A percentile compares a stretch with the other conserved stretches of the same genome.
phyloP scores from a whole-genome alignment of 2,888 invertebrate genomes.

The Anoncus sp. region DNA sequence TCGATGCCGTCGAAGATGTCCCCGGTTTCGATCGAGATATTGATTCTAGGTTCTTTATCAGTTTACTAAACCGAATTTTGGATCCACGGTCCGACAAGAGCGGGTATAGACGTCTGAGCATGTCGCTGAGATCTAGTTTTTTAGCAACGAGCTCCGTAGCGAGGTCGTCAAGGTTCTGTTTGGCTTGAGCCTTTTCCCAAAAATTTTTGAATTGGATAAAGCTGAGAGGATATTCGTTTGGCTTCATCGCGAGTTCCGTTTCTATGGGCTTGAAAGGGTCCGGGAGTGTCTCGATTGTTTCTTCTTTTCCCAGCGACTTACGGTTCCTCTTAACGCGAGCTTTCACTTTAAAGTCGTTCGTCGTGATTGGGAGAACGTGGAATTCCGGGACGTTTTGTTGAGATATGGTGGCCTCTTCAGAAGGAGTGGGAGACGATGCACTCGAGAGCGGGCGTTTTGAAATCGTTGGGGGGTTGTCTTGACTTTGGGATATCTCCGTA shows the following conservation, averaged over 20 bases:
- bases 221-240: constrained; percentile 12
- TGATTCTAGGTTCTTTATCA: constrained; percentile 27
- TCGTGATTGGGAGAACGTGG: no score
- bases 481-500: background rate
- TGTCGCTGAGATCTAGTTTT: background rate
- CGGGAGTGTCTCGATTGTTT: background rate
- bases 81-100: constrained; percentile 4
- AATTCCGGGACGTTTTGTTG: background rate
- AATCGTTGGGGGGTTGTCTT: no score
- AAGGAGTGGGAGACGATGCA: no score
- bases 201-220: constrained; percentile 23
- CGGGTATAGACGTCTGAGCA: constrained; percentile 29
- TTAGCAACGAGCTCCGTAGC: background rate
- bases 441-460: background rate
- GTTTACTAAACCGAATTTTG: constrained; percentile 28
- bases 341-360: background rate
- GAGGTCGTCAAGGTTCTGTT: constrained; percentile 18
- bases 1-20: constrained; percentile 56
- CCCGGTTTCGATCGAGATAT: constrained; percentile 18
- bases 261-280: background rate
- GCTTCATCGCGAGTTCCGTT: constrained; percentile 4
- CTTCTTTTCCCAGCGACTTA: background rate
- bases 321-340: background rate
- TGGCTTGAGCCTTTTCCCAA: constrained; percentile 22
- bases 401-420: background rate